These are phyloP conservation scores for Nyctibius grandis DNA, from an alignment of 2,797 vertebrate species.

Conservation along the genomic window DNA sequence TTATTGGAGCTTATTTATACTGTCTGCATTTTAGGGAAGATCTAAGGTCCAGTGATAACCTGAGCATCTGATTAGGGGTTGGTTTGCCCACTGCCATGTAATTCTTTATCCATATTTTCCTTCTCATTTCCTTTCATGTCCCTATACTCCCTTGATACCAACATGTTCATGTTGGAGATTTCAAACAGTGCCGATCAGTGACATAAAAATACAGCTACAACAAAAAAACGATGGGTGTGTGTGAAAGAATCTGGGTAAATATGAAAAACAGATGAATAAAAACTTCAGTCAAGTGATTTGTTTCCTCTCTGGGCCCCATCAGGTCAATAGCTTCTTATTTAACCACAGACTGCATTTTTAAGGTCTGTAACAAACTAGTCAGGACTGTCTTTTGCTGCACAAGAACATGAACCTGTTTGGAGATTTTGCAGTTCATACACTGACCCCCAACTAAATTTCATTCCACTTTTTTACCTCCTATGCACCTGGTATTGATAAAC, in stretches of 20 bases:
- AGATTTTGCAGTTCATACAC: not conserved
- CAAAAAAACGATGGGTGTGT: not conserved
- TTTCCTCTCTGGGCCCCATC: not conserved
- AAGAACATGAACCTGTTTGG: not conserved
- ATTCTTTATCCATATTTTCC: not conserved
- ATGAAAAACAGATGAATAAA: not conserved
- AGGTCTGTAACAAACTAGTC: not conserved
- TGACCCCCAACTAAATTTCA: not conserved
- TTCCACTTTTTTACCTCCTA: not conserved
- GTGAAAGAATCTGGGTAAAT: not conserved
- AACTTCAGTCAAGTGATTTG: not conserved
- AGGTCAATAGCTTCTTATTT: not conserved
- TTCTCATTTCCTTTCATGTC: not conserved
- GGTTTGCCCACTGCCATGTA: not conserved
- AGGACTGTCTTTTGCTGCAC: not conserved
- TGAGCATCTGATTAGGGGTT: not conserved
- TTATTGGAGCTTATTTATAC: not conserved
- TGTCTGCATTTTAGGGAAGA: not conserved
- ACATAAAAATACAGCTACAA: not conserved
- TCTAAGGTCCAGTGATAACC: not conserved
- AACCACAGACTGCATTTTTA: not conserved
- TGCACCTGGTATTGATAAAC: not conserved
- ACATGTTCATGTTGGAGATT: not conserved
- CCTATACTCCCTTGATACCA: fast-evolving
- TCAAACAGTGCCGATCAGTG: not conserved